Conservation (phyloP, 2,113 vertebrate species). For the Oreochromis tanganicae region DNA sequence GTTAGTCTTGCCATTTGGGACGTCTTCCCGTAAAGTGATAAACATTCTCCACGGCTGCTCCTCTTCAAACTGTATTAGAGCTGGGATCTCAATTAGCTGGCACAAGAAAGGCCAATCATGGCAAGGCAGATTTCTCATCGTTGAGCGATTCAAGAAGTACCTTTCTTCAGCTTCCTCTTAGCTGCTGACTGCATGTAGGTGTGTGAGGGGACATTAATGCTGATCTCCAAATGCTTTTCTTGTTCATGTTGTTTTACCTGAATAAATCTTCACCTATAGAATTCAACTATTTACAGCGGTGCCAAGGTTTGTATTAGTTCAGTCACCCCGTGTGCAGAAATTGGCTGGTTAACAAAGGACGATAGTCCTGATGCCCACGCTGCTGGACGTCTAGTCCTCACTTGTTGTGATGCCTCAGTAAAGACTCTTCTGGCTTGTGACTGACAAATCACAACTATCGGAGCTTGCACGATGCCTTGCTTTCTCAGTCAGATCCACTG, state of each 20-base stretch:
- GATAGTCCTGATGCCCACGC: not conserved
- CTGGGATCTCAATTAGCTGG: constrained; percentile 56
- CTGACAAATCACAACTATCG: not conserved
- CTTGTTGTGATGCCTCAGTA: not conserved
- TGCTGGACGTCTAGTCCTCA: not conserved
- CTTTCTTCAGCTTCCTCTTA: not conserved
- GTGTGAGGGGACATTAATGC: not conserved
- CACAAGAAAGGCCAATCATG: not conserved
- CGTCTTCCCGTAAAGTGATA: constrained; percentile 25
- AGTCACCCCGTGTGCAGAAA: not conserved
- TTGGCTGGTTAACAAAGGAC: not conserved
- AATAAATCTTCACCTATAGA: not conserved
- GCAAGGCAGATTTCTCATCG: not conserved
- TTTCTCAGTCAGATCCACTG: not conserved
- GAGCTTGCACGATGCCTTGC: rapidly evolving
- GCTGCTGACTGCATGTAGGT: not conserved
- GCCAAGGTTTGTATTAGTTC: not conserved
- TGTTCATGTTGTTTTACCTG: constrained; percentile 24
- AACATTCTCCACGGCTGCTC: constrained; percentile 34
- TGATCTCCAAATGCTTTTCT: constrained; percentile 20
- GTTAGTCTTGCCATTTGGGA: constrained; percentile 52
- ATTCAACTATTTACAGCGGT: not conserved
- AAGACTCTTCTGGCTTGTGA: not conserved
- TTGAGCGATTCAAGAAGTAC: not conserved
- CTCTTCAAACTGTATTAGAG: constrained; percentile 45